phyloP scores from a whole-genome alignment of 2,113 vertebrate genomes.

The Aptenodytes forsteri region DNA sequence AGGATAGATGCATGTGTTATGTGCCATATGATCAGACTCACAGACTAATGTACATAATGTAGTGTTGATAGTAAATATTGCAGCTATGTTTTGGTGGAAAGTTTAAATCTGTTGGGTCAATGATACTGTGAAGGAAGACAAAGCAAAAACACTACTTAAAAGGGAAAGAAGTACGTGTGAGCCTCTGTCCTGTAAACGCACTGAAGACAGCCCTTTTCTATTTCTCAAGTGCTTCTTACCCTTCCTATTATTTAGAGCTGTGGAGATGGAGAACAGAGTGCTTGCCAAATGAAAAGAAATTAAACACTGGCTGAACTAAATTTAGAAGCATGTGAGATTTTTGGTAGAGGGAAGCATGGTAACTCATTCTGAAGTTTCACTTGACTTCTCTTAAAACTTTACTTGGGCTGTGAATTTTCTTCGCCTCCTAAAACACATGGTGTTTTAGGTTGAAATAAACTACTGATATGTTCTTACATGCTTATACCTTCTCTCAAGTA shows the following conservation, averaged over 20 bases:
- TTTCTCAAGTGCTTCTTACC: neutral
- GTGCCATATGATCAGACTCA: neutral
- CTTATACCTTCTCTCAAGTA: neutral
- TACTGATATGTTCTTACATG: neutral
- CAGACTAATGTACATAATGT: neutral
- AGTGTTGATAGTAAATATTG: neutral
- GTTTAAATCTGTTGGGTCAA: neutral
- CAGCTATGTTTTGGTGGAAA: neutral
- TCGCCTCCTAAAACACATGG: neutral
- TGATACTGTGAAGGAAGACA: neutral
- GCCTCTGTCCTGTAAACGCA: neutral
- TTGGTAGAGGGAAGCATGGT: neutral
- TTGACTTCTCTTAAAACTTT: neutral
- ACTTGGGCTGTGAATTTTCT: neutral
- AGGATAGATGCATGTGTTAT: neutral
- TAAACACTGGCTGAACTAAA: neutral
- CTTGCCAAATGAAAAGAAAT: neutral
- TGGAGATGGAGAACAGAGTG: neutral
- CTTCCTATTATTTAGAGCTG: neutral
- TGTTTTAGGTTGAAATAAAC: neutral
- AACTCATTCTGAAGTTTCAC: neutral
- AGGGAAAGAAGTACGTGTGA: neutral
- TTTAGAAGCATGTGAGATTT: neutral
- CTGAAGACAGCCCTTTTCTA: neutral
- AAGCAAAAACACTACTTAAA: neutral